Conservation (phyloP, 92 coral and sea anemone genomes). For the Epizoanthus ramosus region DNA sequence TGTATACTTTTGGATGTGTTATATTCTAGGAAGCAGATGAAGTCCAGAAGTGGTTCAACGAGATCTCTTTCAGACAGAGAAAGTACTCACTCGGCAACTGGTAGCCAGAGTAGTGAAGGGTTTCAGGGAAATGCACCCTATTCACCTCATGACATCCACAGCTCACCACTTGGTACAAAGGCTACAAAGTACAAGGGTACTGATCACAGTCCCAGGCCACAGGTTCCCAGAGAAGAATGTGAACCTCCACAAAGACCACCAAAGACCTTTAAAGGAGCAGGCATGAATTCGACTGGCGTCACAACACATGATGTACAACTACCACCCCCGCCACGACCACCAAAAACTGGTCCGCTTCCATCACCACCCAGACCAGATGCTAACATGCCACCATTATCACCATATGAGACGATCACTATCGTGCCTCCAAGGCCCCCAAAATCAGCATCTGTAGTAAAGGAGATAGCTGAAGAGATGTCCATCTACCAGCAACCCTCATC, state of each 20-base stretch:
- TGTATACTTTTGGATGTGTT: neutral
- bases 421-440: slow-evolving; percentile 28
- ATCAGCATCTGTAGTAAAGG: neutral
- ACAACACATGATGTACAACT: slow-evolving; percentile 5
- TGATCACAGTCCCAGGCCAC: neutral
- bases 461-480: slow-evolving; percentile 14
- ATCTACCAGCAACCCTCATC: slow-evolving; percentile 32
- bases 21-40: slow-evolving; percentile 37
- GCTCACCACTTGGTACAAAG: slow-evolving; percentile 1
- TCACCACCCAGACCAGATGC: slow-evolving; percentile 6
- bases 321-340: slow-evolving; percentile 42
- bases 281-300: neutral
- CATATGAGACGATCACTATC: slow-evolving; percentile 17
- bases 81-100: neutral
- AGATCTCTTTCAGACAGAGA: neutral
- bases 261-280: slow-evolving; percentile 4
- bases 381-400: slow-evolving; percentile 10
- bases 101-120: slow-evolving; percentile 1
- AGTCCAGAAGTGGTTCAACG: slow-evolving; percentile 20
- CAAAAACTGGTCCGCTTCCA: slow-evolving; percentile 26
- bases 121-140: neutral
- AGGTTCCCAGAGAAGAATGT: slow-evolving; percentile 16
- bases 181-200: slow-evolving; percentile 1
- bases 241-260: slow-evolving; percentile 37
- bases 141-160: neutral